Base-by-base conservation (phyloP, 2,797 vertebrate species). In the Mormyrus proboscirostris region DNA sequence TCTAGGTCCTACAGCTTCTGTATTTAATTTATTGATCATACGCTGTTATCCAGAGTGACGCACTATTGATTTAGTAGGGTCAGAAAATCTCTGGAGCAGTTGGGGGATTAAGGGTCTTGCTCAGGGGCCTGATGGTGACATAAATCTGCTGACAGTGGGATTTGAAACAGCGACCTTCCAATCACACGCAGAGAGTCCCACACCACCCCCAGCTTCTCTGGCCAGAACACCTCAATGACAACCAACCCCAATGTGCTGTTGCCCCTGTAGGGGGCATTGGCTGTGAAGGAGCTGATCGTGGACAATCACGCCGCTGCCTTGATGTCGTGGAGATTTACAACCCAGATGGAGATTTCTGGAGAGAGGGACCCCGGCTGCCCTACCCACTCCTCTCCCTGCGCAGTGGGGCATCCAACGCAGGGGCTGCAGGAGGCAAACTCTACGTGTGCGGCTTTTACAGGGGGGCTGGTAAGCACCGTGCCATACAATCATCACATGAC, bases 371-470 rank as follows among this genome's bases (percentile, higher is more conserved):
- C 83, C 92, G 94, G 3, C 96, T 99, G 92, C 98, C 97, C 6
- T 97, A 93, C 90, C 95, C 98, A 0, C 96, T 99, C n/a, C 97
- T 99, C 9, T 96, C 97, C 22, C 95, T 99, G 79, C 94, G 96
- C 88, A 97, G 96, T 88, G 98, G 97, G 84, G 96, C 96, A 0
- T 95, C 96, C 87, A 99, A 95, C 0, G 97, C 98, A 6, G 98
- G 97, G 19, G 95, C 94, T 0, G 97, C 99, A 92, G 97, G 97
- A 49, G 98, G 98, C 44, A 99, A 98, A 92, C 95, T 99, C 41
- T 99, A 99, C 65, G 93, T 99, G 90, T 99, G 99, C 49, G 99
- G 99, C 89, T 98, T 97, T 91, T 99, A 98, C 95, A 98, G 94
- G 0, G 97, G 97, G 94, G 97, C 98, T 97, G 98, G 98, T 99